Evolutionary conservation across 1,140 invertebrate genomes (phyloP).

Genomic region (Trachelipus rathkii): DNA sequence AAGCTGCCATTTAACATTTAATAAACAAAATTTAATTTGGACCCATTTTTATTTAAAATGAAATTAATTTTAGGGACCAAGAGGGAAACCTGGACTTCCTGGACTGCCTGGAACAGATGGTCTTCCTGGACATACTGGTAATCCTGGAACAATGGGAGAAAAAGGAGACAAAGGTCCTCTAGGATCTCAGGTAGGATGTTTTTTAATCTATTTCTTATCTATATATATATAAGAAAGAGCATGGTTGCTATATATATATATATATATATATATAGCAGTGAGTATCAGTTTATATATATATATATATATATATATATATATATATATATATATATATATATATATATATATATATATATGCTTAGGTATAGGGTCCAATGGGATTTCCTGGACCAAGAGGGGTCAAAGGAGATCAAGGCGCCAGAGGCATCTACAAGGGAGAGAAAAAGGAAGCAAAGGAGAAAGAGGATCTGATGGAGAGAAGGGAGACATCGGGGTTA

Average conservation of each 20-base stretch:
- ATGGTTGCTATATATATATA: conserved; percentile 1
- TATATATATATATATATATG: neutral
- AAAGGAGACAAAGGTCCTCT: conserved; percentile 64
- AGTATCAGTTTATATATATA: neutral
- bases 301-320: conserved; percentile 11
- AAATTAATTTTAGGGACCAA: conserved; percentile 56
- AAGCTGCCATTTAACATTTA: too few species aligned
- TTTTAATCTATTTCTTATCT: neutral
- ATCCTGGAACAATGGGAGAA: conserved; percentile 61
- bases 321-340: neutral
- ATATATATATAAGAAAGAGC: neutral
- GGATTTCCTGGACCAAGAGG: conserved; percentile 71
- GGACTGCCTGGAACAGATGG: conserved; percentile 70
- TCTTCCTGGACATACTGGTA: conserved; percentile 66
- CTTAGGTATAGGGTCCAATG: conserved; percentile 57
- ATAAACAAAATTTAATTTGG: too few species aligned
- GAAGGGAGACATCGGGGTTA: conserved; percentile 63
- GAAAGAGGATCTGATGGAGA: conserved; percentile 67
- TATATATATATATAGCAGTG: neutral
- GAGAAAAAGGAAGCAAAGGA: conserved; percentile 65
- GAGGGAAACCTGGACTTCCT: conserved; percentile 68
- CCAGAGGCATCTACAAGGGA: conserved; percentile 60
- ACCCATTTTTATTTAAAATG: too few species aligned
- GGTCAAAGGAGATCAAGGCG: conserved; percentile 70
- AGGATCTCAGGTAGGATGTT: conserved; percentile 57